phyloP scores from a whole-genome alignment of 2,113 vertebrate genomes.

The Odontophorus gujanensis region DNA sequence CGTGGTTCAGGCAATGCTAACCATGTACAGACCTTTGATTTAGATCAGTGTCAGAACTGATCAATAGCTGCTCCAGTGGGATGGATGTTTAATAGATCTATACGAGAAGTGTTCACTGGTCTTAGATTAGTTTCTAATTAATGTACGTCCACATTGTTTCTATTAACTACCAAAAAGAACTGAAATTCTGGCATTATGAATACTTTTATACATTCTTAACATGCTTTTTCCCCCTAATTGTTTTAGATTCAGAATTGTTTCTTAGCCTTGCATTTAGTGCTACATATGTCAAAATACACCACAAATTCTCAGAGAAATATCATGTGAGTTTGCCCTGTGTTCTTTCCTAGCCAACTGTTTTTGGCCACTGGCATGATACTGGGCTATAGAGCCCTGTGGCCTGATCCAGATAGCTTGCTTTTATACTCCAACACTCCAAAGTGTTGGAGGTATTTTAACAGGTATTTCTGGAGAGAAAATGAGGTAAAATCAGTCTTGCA shows the following conservation, averaged over 20 bases:
- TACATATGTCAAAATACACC: not conserved
- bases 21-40: not conserved
- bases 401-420: fast-evolving
- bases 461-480: not conserved
- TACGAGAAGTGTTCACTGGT: not conserved
- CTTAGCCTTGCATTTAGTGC: not conserved
- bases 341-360: not conserved
- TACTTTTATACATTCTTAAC: not conserved
- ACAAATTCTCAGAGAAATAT: not conserved
- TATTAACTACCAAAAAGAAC: not conserved
- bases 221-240: not conserved
- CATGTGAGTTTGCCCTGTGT: not conserved
- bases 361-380: not conserved
- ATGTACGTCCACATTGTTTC: not conserved
- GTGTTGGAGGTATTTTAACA: not conserved
- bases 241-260: not conserved
- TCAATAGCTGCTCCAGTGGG: not conserved
- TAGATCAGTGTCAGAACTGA: not conserved
- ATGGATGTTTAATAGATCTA: not conserved
- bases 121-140: not conserved
- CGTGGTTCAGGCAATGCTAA: not conserved
- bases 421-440: not conserved
- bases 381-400: not conserved
- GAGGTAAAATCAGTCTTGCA: not conserved
- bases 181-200: not conserved